Percentiles rank a stretch among this genome's conserved stretches.
Conservation (phyloP, 2,113 vertebrate species). For the Tragelaphus strepsiceros region DNA sequence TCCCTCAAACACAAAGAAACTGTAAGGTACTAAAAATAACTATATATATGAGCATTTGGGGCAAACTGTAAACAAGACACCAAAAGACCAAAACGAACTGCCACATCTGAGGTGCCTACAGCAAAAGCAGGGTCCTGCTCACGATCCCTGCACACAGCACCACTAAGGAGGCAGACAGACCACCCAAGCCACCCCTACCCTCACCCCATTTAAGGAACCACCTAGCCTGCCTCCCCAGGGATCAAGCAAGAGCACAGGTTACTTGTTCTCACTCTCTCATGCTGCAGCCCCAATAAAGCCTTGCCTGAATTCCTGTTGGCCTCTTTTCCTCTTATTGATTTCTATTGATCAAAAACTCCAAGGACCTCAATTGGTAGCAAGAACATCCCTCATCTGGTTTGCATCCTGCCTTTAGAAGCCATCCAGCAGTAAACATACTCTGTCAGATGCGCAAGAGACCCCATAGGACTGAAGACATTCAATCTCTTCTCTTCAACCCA, state of each 20-base stretch:
- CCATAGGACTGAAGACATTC: neutral
- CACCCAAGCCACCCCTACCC: neutral
- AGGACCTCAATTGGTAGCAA: neutral
- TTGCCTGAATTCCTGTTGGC: neutral
- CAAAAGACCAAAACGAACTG: neutral
- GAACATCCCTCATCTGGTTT: neutral
- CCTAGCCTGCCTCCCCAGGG: neutral
- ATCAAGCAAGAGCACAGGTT: neutral
- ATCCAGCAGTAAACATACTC: neutral
- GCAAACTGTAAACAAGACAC: neutral
- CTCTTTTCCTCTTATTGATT: neutral
- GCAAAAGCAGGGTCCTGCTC: neutral
- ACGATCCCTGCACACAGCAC: neutral
- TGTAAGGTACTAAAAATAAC: neutral
- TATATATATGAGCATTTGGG: neutral
- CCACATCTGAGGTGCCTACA: neutral
- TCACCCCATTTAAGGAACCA: neutral
- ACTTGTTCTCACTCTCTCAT: neutral
- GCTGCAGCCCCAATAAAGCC: neutral
- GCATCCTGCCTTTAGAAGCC: neutral
- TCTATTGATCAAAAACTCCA: neutral
- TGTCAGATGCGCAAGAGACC: accelerated
- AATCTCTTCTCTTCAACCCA: neutral
- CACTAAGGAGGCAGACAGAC: neutral
- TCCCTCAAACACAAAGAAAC: neutral